Evolutionary conservation across 2,888 invertebrate genomes (phyloP).

Genomic region (Trachelus troglodyta): DNA sequence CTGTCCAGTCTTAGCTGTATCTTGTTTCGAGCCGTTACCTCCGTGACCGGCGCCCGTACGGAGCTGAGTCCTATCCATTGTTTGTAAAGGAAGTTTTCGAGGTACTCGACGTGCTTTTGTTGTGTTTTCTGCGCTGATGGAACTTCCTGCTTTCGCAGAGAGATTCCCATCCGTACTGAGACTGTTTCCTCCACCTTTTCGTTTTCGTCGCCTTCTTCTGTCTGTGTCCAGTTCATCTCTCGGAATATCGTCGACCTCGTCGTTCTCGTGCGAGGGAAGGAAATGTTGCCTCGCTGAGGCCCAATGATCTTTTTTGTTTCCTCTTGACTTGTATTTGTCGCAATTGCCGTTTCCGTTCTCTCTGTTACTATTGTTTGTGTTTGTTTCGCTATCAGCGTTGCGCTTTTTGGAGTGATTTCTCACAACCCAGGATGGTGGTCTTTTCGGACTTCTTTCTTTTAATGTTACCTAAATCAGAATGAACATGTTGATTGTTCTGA

Average conservation of each 20-base stretch:
- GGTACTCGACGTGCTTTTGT: slow-evolving; percentile 48
- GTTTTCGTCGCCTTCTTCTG: slow-evolving; percentile 29
- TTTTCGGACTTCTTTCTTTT: slow-evolving; percentile 58
- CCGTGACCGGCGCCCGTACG: slow-evolving; percentile 30
- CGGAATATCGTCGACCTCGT: slow-evolving; percentile 43
- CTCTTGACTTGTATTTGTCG: slow-evolving; percentile 49
- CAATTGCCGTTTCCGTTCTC: slow-evolving; percentile 47
- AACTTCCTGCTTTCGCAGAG: slow-evolving; percentile 20
- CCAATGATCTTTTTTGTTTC: slow-evolving; percentile 61
- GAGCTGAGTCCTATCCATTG: slow-evolving; percentile 43
- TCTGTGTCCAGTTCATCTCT: slow-evolving; percentile 15
- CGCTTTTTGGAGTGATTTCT: slow-evolving; percentile 55
- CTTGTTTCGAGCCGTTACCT: slow-evolving; percentile 22
- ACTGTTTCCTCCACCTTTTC: slow-evolving; percentile 44
- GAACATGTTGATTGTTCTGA: not conserved
- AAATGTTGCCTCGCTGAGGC: slow-evolving; percentile 61
- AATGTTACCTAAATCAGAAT: slow-evolving; percentile 50
- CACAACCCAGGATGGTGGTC: slow-evolving; percentile 53
- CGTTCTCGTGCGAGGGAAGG: slow-evolving; percentile 45
- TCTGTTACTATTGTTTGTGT: slow-evolving; percentile 45
- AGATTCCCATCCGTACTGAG: slow-evolving; percentile 27
- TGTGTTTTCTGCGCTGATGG: slow-evolving; percentile 15
- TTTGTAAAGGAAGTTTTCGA: slow-evolving; percentile 56
- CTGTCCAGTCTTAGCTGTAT: slow-evolving; percentile 21
- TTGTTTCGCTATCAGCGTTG: slow-evolving; percentile 50